Base-by-base conservation (phyloP, 2,797 vertebrate species). In the Bradypodion pumilum region DNA sequence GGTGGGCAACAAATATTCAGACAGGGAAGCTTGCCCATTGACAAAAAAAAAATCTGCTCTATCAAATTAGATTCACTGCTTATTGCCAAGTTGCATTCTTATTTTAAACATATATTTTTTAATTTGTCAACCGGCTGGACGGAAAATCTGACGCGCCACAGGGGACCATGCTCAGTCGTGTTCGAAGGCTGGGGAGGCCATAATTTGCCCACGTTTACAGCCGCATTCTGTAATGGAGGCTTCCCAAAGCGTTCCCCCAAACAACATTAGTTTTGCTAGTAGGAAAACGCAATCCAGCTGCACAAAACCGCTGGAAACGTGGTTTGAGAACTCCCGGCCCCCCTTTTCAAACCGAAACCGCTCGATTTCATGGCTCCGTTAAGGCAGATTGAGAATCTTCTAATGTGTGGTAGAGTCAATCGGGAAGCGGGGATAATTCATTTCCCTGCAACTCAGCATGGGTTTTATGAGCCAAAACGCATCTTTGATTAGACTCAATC, bases 401-500 rank as follows among this genome's bases (percentile, higher is more conserved):
- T n/a, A n/a, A n/a, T n/a, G n/a, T n/a, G n/a, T n/a, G n/a, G n/a
- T n/a, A n/a, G n/a, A n/a, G n/a, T n/a, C n/a, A n/a, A n/a, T n/a
- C n/a, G n/a, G 85, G 75, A 87, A 86, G 84, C 21, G 83, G 88
- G 69, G 83, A 78, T 85, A 86, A 91, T 86, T 40, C 23, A 40
- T 40, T 63, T 80, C 75, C 81, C 60, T 37, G 10, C 29, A 60
- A 21, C 46, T 25, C 52, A 72, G 90, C 74, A 74, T 85, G 40
- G 35, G 80, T 35, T 88, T 21, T 42, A 2, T 46, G 13, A 87
- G 78, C 68, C 44, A 59, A 8, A 42, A 0, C 10, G 63, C n/a
- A 49, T 81, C 89, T 92, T 89, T 92, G 93, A 90, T 92, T 91
- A 89, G 88, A 88, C 85, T 89, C 90, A 88, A 89, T 93, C 91